Conservation (phyloP, 1,140 invertebrate species). For the Neomicropteryx cornuta region DNA sequence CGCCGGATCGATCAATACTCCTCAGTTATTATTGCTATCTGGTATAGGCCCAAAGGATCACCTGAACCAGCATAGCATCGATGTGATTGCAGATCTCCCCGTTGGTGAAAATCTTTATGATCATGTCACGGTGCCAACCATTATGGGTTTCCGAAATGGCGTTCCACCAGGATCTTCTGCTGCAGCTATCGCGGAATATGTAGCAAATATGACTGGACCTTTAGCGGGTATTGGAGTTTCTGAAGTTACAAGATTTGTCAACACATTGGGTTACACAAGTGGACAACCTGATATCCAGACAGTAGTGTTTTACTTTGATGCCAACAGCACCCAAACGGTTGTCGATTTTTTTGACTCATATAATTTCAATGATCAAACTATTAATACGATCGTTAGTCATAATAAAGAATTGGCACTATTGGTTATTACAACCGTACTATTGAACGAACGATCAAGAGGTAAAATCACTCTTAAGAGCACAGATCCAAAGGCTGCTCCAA, state of each 20-base stretch:
- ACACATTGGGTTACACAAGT: too few species aligned
- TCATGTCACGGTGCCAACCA: slow-evolving; percentile 25
- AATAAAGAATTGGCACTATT: slow-evolving; percentile 3
- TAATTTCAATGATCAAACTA: slow-evolving; percentile 1
- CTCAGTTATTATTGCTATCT: slow-evolving; percentile 45
- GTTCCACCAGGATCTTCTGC: too few species aligned
- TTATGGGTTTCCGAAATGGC: slow-evolving; percentile 6
- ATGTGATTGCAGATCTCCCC: slow-evolving; percentile 33
- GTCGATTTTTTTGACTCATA: background rate
- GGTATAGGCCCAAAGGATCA: slow-evolving; percentile 44
- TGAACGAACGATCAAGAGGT: slow-evolving; percentile 44
- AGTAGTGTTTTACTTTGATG: too few species aligned
- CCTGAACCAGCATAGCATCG: slow-evolving; percentile 23
- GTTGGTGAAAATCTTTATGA: slow-evolving; percentile 49
- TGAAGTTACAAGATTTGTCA: too few species aligned
- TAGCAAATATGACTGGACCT: too few species aligned
- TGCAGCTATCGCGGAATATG: too few species aligned
- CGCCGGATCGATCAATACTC: slow-evolving; percentile 33
- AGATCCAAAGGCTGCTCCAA: slow-evolving; percentile 44
- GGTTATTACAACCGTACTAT: background rate
- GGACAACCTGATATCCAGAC: too few species aligned
- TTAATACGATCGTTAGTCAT: background rate
- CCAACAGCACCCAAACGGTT: too few species aligned
- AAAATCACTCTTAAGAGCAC: slow-evolving; percentile 31
- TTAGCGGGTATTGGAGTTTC: too few species aligned